Conservation (phyloP, 2,797 vertebrate species). For the Prionace glauca region DNA sequence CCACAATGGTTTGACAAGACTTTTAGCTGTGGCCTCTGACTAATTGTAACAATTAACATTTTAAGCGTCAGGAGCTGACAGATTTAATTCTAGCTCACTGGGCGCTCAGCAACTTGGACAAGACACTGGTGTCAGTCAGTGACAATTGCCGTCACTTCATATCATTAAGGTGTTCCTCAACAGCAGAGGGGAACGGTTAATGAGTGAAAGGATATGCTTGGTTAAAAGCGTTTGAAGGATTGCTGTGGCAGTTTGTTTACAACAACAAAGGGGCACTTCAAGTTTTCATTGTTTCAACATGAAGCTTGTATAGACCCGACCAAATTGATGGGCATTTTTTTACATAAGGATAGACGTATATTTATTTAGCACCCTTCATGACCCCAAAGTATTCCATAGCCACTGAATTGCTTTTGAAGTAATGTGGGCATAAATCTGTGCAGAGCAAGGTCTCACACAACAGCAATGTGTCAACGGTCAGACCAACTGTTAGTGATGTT, state of each 20-base stretch:
- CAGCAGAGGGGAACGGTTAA: too few relatives aligned
- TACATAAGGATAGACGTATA: background rate
- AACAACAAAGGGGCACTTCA: background rate
- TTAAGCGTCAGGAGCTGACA: constrained; percentile 44
- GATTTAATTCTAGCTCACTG: background rate
- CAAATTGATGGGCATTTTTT: background rate
- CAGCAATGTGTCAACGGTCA: background rate
- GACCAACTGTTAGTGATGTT: background rate
- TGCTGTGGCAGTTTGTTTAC: background rate
- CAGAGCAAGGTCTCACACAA: background rate
- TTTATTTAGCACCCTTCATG: background rate
- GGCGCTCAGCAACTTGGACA: background rate
- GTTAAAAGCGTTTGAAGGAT: background rate
- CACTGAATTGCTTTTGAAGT: background rate
- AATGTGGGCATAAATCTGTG: background rate
- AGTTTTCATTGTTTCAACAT: background rate
- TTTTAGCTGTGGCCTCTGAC: constrained; percentile 53
- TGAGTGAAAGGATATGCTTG: background rate
- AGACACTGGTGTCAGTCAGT: background rate
- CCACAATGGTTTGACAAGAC: constrained; percentile 50
- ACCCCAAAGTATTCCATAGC: background rate
- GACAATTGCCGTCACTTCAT: background rate
- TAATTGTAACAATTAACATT: constrained; percentile 58
- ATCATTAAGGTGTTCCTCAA: background rate
- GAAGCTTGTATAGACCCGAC: background rate